Base-by-base conservation (phyloP, 2,888 invertebrate species). In the Epinotia brunnichana region DNA sequence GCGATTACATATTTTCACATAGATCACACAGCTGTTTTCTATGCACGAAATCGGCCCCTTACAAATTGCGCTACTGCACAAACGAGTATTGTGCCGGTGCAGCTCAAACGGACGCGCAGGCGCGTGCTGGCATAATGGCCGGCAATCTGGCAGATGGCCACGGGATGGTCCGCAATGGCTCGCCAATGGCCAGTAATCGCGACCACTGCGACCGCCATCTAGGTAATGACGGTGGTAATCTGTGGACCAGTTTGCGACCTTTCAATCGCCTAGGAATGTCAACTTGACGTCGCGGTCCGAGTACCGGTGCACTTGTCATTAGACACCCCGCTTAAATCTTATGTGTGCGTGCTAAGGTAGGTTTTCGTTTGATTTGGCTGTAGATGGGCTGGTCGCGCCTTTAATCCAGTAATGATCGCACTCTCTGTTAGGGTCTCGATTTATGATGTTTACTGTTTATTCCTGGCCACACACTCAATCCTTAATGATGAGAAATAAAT, bases 121-220 rank as follows among this genome's bases (percentile, higher is more conserved):
- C 88, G 88, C 88, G 87, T 87, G 88, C 87, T 81, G 76, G 76
- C 75, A 79, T 85, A 86, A 87, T 88, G 82, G 83, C 78, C 77
- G 77, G 81, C 83, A 85, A 87, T 87, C 85, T 81, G 78, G 82
- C 83, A 82, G 84, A 83, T 85, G 85, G 85, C 80, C 80, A 80
- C 81, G 82, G 82, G 67, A 67, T 63, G 60, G 70, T 56, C 67
- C 53, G 53, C 67, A 71, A 60, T 74, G 69, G 69, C 74, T 61
- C 71, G 72, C 76, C 78, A 83, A 84, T 82, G 84, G 80, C 77
- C 78, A 78, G 83, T 83, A 86, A 87, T 88, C 73, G 78, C 80
- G 80, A 85, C 84, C 86, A 83, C 87, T 82, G 85, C 83, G 81
- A 83, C 81, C 83, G 84, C 82, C 79, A 80, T 80, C 79, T 63